Percentiles rank a stretch among this genome's conserved stretches.
Evolutionary conservation across 2,888 invertebrate species (phyloP).

Genomic region (Campoplex capitator): DNA sequence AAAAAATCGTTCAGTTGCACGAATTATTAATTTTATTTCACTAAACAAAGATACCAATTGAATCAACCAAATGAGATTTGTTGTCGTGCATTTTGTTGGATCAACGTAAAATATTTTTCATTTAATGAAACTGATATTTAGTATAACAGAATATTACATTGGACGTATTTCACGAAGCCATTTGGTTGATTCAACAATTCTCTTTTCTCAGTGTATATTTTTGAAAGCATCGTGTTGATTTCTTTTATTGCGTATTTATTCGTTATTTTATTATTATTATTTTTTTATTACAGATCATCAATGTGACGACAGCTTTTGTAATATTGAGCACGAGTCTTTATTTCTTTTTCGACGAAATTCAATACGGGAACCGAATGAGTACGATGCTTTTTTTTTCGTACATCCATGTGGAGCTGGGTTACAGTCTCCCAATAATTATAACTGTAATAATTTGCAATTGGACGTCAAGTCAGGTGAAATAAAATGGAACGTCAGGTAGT

Average conservation of each 20-base stretch:
- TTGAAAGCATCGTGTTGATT: background rate
- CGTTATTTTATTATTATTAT: too few species aligned
- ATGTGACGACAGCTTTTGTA: slow-evolving; percentile 54
- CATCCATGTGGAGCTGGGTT: slow-evolving; percentile 56
- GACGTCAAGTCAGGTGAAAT: slow-evolving; percentile 59
- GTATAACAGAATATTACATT: too few species aligned
- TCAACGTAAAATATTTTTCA: too few species aligned
- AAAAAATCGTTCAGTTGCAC: too few species aligned
- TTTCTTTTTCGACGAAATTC: slow-evolving; percentile 59
- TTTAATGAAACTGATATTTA: too few species aligned
- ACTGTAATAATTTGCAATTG: slow-evolving; percentile 64
- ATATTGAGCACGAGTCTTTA: slow-evolving; percentile 61
- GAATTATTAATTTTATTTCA: too few species aligned
- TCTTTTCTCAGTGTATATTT: too few species aligned
- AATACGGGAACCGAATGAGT: slow-evolving; percentile 30
- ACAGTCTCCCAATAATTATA: slow-evolving; percentile 60
- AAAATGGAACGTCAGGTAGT: background rate
- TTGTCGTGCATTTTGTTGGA: too few species aligned
- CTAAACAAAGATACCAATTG: too few species aligned
- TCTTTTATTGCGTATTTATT: background rate
- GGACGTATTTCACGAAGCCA: too few species aligned
- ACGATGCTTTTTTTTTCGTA: slow-evolving; percentile 29
- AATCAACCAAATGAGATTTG: too few species aligned
- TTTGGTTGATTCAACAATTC: too few species aligned
- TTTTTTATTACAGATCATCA: slow-evolving; percentile 45